Base-by-base conservation (phyloP, 30 jellyfish, hydroid and myxozoan species). In the Pelagia noctiluca region DNA sequence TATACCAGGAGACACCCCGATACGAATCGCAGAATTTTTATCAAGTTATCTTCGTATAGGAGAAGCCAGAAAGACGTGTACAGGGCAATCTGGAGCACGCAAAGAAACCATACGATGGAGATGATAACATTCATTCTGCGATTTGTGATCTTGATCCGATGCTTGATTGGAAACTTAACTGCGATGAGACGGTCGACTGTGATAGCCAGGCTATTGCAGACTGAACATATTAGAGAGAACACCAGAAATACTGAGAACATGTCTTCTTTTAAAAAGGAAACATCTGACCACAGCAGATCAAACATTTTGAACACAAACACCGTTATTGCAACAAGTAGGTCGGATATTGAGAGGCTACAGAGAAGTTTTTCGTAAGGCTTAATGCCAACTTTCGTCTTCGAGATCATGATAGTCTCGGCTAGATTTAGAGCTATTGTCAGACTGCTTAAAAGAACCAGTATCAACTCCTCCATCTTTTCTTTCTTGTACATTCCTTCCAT, bases 321-420 rank as follows among this genome's bases (percentile, higher is more conserved):
- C 21, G 12, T 5, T 52, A 52, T 10, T 2, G 88, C 37, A 2
- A 77, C 88, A 2, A 77, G 11, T 38, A 50, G 42, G 37, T 77
- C 88, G 2, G 88, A 73, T n/a, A 77, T 33, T 32, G 88, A 50
- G 10, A 77, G 42, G 33, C 88, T 77, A 31, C 57, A 79, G 49
- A 77, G 53, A 35, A 77, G 63, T 22, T 46, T 32, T 23, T 77
- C 88, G 29, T 50, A 77, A 22, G 88, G 88, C 68, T 52, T 52
- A 10, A 52, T 10, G 26, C 28, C 2, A 5, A 2, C 26, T 25
- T 52, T 8, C 21, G 7, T 52, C 26, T 30, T 8, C 21, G 68
- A 8, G 2, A 52, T 8, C 12, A 19, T 52, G 26, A 52, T 30
- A 3, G 21, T 19, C 26, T 52, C 68, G 4, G 26, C 68, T 8